Conservation (phyloP, 2,797 vertebrate species). For the Erpetoichthys calabaricus region DNA sequence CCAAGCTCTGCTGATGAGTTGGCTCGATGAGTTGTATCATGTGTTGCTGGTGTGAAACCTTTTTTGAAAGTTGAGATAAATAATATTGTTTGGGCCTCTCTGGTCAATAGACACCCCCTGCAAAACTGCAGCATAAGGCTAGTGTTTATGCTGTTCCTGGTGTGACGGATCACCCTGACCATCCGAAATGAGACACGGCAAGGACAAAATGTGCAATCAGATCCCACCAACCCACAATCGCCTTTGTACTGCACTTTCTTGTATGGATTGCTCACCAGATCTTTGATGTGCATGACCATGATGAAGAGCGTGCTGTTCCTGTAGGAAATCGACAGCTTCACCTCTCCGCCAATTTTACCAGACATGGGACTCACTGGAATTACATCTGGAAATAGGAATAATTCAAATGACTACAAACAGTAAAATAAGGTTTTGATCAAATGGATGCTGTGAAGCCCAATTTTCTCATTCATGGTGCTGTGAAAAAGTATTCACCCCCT, state of each 20-base stretch:
- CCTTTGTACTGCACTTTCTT: constrained; percentile 2
- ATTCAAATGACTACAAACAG: background rate
- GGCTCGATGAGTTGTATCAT: too few species aligned
- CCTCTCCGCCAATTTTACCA: constrained; percentile 84
- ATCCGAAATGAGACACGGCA: background rate
- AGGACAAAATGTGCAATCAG: background rate
- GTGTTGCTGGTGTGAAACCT: too few species aligned
- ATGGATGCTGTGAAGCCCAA: background rate
- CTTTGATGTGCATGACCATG: constrained; percentile 98
- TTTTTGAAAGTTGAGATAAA: too few species aligned
- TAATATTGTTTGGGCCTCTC: too few species aligned
- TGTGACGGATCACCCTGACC: background rate
- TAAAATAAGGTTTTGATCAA: background rate
- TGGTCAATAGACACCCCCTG: too few species aligned
- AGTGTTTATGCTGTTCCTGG: background rate
- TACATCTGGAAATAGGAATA: constrained; percentile 44
- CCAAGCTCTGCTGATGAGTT: too few species aligned
- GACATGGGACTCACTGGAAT: constrained; percentile 65
- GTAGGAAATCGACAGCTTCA: constrained; percentile 91
- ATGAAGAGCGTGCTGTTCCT: constrained; percentile 91
- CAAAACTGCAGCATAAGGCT: too few species aligned
- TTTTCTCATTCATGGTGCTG: too few species aligned
- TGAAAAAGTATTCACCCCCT: too few species aligned
- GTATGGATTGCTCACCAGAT: constrained; percentile 55
- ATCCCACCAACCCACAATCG: constrained; percentile 10